Evolutionary conservation across 2,797 vertebrate genomes (phyloP).

Genomic region (Serranus cabrilla): DNA sequence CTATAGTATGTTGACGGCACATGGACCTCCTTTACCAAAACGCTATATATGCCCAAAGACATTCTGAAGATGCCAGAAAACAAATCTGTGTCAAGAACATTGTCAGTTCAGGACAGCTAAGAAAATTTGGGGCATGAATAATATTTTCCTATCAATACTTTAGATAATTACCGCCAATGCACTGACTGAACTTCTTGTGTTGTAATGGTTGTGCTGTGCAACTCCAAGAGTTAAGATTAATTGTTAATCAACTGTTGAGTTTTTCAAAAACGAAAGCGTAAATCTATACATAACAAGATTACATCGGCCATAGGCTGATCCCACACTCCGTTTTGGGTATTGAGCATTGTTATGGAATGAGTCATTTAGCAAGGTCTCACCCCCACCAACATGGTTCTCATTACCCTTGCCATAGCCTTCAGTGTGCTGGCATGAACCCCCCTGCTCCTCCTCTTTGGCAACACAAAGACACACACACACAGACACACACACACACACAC

Average conservation of each 20-base stretch:
- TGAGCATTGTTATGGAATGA: conserved; percentile 67
- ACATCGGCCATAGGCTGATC: conserved; percentile 20
- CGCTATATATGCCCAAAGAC: too few relatives aligned
- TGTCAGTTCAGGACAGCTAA: background rate
- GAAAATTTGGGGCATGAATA: background rate
- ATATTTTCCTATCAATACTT: background rate
- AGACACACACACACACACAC: conserved; percentile 23
- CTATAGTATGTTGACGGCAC: too few relatives aligned
- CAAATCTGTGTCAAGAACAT: background rate
- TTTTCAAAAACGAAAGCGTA: background rate
- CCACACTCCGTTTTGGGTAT: conserved; percentile 43
- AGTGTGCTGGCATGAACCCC: conserved; percentile 54
- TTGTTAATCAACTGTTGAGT: background rate
- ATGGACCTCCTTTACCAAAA: too few relatives aligned
- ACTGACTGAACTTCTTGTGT: background rate
- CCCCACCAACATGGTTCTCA: conserved; percentile 69
- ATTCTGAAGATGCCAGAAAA: background rate
- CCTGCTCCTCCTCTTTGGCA: conserved; percentile 57
- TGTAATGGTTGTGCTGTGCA: background rate
- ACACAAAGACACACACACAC: conserved; percentile 25
- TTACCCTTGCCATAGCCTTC: conserved; percentile 68
- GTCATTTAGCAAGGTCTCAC: conserved; percentile 59
- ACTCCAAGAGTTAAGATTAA: background rate
- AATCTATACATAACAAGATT: background rate
- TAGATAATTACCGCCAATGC: background rate